Conservation (phyloP, 2,888 invertebrate species). For the Acanthosepion pharaonis region DNA sequence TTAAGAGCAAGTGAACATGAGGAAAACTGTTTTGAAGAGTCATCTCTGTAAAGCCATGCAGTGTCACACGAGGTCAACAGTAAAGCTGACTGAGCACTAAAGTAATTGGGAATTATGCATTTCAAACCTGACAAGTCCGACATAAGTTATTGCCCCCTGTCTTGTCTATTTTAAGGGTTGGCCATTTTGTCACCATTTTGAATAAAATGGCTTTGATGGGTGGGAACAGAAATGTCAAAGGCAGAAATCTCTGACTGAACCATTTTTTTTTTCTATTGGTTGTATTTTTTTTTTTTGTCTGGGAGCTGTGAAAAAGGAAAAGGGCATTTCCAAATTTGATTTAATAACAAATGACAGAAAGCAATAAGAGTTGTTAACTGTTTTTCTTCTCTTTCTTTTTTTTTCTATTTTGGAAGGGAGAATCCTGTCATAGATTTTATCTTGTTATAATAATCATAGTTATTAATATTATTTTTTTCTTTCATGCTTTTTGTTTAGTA, state of each 20-base stretch:
- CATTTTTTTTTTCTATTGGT: background rate
- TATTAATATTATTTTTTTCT: too few relatives aligned
- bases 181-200: background rate
- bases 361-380: too few relatives aligned
- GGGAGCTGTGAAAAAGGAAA: background rate
- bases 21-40: background rate
- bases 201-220: background rate
- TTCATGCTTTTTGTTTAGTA: too few relatives aligned
- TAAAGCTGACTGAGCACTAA: background rate
- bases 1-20: background rate
- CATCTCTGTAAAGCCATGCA: background rate
- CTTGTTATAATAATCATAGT: too few relatives aligned
- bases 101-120: conserved; percentile 33
- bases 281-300: background rate
- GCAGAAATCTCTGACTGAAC: background rate
- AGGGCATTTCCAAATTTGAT: background rate
- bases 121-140: background rate
- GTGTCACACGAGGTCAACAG: background rate
- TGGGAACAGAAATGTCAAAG: background rate
- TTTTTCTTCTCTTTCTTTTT: too few relatives aligned
- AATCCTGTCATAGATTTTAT: too few relatives aligned
- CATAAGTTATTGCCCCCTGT: background rate
- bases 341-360: background rate
- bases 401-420: too few relatives aligned
- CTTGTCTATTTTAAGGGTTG: background rate